These are phyloP conservation scores for Pagrus major DNA, from an alignment of 2,113 vertebrate genomes.

Conservation along the genomic window DNA sequence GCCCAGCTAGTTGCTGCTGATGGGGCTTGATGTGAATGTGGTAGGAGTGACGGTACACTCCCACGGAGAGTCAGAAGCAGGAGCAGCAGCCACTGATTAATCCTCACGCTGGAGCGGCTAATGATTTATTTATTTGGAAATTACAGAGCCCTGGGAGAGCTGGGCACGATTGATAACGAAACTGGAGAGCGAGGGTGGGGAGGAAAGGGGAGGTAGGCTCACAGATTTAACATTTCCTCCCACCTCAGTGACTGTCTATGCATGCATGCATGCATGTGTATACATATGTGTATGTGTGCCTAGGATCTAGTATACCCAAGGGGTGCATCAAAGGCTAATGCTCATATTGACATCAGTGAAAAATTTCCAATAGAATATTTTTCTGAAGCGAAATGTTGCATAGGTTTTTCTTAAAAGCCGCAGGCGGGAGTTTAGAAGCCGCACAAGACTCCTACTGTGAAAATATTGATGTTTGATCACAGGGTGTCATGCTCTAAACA, in stretches of 20 bases:
- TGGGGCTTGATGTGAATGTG: constrained; percentile 72
- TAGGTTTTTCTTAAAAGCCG: constrained; percentile 36
- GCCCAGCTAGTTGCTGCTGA: constrained; percentile 49
- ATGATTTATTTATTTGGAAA: constrained; percentile 84
- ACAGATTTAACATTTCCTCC: constrained; percentile 45
- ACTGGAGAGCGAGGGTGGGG: constrained; percentile 40
- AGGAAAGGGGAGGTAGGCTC: constrained; percentile 8
- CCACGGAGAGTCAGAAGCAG: constrained; percentile 56
- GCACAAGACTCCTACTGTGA: constrained; percentile 49
- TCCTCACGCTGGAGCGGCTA: constrained; percentile 68
- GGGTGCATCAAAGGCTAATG: constrained; percentile 55
- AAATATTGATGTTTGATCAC: constrained; percentile 72
- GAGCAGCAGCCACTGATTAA: constrained; percentile 73
- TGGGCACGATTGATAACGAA: constrained; percentile 75
- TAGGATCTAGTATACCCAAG: constrained; percentile 19
- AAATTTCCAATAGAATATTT: constrained; percentile 23
- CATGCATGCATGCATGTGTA: constrained; percentile 2
- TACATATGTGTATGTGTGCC: constrained; percentile 10
- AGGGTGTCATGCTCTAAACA: constrained; percentile 55
- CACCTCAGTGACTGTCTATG: constrained; percentile 25
- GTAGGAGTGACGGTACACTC: constrained; percentile 65
- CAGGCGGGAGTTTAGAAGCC: constrained; percentile 28
- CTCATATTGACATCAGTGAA: constrained; percentile 44
- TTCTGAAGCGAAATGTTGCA: constrained; percentile 39
- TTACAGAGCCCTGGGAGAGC: constrained; percentile 69